Conservation (phyloP, 2,113 vertebrate genomes). For the Dipodomys stephensi region DNA sequence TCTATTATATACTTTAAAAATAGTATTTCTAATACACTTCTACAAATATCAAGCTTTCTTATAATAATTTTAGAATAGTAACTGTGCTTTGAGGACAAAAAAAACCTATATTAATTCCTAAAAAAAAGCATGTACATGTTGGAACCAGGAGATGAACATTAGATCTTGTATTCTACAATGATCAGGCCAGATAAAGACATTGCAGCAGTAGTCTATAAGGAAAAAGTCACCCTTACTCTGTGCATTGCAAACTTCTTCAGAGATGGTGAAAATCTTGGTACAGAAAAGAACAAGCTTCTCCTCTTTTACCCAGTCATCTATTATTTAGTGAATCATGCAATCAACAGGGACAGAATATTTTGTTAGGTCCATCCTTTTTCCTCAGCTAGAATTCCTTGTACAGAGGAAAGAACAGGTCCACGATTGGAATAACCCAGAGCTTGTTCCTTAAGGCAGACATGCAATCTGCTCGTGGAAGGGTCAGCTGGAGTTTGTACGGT, state of each 20-base stretch:
- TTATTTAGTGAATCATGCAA: not conserved
- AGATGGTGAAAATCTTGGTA: not conserved
- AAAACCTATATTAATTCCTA: not conserved
- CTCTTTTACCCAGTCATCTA: not conserved
- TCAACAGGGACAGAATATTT: not conserved
- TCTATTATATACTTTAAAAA: not conserved
- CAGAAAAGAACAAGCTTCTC: not conserved
- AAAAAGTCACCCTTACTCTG: not conserved
- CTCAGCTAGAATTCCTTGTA: not conserved
- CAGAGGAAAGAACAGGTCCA: not conserved
- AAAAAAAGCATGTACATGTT: not conserved
- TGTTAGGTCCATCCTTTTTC: not conserved
- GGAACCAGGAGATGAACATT: not conserved
- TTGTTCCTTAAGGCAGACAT: not conserved
- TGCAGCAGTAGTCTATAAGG: not conserved
- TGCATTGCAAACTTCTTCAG: not conserved
- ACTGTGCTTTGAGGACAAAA: not conserved
- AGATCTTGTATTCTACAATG: not conserved
- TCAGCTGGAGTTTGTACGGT: not conserved
- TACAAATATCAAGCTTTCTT: not conserved
- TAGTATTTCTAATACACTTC: not conserved
- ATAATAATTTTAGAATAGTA: conserved; percentile 1
- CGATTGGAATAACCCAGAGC: not conserved
- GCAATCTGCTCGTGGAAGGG: not conserved
- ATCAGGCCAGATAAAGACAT: not conserved